Conservation (phyloP, 2,888 invertebrate genomes). For the Drosophila dives region DNA sequence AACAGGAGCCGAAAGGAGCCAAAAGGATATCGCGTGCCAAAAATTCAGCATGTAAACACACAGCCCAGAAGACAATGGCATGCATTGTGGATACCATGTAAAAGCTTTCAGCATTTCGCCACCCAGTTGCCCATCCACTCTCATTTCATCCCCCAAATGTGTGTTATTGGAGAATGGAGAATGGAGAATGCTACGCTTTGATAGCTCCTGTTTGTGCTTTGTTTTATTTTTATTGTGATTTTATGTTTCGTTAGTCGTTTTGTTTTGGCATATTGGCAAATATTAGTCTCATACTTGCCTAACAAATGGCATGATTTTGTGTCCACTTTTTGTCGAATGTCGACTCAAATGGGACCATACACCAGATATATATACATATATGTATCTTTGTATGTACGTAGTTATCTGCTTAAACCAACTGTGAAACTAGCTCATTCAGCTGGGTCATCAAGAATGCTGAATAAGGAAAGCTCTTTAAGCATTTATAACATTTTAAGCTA, state of each 20-base stretch:
- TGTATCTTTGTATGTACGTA: neutral
- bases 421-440: conserved; percentile 1
- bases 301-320: conserved; percentile 58
- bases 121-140: conserved; percentile 10
- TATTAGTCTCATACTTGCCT: conserved; percentile 65
- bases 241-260: conserved; percentile 54
- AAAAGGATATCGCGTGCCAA: conserved; percentile 82
- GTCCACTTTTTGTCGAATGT: conserved; percentile 33
- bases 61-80: conserved; percentile 32
- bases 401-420: neutral
- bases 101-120: conserved; percentile 63
- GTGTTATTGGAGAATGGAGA: conserved; percentile 26
- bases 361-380: neutral
- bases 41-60: conserved; percentile 71
- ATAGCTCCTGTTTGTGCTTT: conserved; percentile 36
- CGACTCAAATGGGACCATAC: conserved; percentile 5
- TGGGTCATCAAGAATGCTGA: neutral
- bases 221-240: conserved; percentile 71
- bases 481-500: neutral
- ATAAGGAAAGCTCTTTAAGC: neutral
- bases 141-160: conserved; percentile 36
- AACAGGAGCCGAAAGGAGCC: conserved; percentile 47
- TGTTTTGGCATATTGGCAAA: conserved; percentile 70
- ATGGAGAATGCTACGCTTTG: conserved; percentile 27
- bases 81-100: conserved; percentile 22